Conservation (phyloP, 2,888 invertebrate species). For the Folsomia manolachei region DNA sequence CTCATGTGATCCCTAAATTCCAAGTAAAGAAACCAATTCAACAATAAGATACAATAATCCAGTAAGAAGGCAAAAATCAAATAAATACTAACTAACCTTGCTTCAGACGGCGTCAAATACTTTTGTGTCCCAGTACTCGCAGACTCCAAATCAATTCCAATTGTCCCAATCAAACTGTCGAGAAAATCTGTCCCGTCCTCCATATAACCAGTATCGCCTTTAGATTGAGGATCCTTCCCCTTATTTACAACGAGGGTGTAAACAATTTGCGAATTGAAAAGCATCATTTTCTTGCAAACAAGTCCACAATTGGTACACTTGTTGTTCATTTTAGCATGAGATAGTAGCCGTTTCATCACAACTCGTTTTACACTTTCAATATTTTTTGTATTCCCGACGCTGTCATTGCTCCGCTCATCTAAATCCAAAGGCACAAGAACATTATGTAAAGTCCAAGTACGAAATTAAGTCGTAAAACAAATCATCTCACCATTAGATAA, state of each 20-base stretch:
- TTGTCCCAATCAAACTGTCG: background rate
- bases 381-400: slow-evolving; percentile 36
- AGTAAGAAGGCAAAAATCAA: background rate
- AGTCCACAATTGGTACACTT: slow-evolving; percentile 46
- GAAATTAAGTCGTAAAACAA: no score
- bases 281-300: slow-evolving; percentile 36
- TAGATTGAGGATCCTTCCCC: background rate
- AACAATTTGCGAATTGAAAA: slow-evolving; percentile 46
- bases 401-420: background rate
- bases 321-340: slow-evolving; percentile 37
- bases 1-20: slow-evolving; percentile 63
- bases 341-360: slow-evolving; percentile 39
- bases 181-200: background rate
- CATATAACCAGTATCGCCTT: background rate
- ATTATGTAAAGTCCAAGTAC: slow-evolving; percentile 11
- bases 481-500: slow-evolving; percentile 3
- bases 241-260: slow-evolving; percentile 30
- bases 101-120: slow-evolving; percentile 48
- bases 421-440: slow-evolving; percentile 3
- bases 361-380: slow-evolving; percentile 40
- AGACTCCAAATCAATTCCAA: background rate
- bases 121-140: slow-evolving; percentile 30
- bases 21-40: background rate
- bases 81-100: slow-evolving; percentile 33
- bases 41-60: background rate